Percentiles rank a stretch among this genome's conserved stretches.
Conservation (phyloP, 2,113 vertebrate genomes). For the Maylandia zebra region DNA sequence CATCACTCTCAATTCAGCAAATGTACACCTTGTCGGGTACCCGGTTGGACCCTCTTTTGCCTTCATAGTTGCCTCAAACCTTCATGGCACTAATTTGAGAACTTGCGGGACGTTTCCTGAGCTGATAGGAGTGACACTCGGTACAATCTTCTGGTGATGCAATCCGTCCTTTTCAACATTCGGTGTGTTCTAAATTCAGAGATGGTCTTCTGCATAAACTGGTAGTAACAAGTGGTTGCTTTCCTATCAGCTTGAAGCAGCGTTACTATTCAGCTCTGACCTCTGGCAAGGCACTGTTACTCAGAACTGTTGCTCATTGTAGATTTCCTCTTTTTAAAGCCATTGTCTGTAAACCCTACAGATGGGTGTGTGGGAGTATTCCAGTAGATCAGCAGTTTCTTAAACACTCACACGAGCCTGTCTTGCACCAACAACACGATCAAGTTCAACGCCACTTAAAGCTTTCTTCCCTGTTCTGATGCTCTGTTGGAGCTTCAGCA, state of each 20-base stretch:
- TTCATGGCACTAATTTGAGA: neutral
- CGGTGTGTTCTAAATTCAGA: neutral
- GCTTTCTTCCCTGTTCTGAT: neutral
- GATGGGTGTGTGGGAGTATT: neutral
- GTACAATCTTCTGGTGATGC: neutral
- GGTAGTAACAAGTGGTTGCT: neutral
- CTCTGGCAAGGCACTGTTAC: neutral
- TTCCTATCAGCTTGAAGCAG: neutral
- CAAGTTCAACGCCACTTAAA: neutral
- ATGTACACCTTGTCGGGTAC: neutral
- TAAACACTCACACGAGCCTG: neutral
- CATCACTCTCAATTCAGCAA: neutral
- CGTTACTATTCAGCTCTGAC: neutral
- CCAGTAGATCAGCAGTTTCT: neutral
- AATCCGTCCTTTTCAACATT: neutral
- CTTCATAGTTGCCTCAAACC: neutral
- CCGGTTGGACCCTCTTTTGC: neutral
- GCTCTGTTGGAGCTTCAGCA: neutral
- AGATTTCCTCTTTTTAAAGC: neutral
- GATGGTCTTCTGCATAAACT: neutral
- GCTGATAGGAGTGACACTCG: neutral
- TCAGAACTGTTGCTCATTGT: neutral
- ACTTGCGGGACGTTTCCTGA: neutral
- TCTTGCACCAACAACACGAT: neutral
- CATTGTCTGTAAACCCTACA: neutral